A percentile compares a stretch with the other conserved stretches of the same genome.
Conservation (phyloP, 2,113 vertebrate genomes). For the Ameiurus melas region DNA sequence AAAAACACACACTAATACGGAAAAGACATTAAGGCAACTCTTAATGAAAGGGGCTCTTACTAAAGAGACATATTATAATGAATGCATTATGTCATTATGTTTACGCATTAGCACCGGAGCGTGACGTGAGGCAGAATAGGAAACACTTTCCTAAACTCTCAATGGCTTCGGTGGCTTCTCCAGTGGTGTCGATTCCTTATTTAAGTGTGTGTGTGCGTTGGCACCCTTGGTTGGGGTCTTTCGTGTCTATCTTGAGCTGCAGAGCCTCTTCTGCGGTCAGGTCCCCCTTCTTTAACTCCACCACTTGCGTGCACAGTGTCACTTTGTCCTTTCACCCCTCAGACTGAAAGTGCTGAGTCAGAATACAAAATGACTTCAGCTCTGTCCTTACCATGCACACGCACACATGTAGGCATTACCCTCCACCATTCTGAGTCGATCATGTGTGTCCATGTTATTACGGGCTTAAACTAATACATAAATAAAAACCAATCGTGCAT, state of each 20-base stretch:
- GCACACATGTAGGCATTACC: not conserved
- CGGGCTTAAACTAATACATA: constrained; percentile 56
- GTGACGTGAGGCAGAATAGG: not conserved
- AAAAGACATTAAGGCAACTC: not conserved
- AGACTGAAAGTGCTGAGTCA: constrained; percentile 36
- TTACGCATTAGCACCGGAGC: too few relatives aligned
- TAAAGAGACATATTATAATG: too few relatives aligned
- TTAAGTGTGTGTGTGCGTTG: not conserved
- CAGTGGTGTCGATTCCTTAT: not conserved
- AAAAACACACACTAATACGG: not conserved
- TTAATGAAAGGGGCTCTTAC: not conserved
- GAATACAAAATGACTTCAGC: constrained; percentile 26
- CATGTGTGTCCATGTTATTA: constrained; percentile 59
- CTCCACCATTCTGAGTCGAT: not conserved
- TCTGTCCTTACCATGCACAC: constrained; percentile 4
- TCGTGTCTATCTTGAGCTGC: constrained; percentile 79
- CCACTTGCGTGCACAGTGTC: constrained; percentile 75
- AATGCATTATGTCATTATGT: not conserved
- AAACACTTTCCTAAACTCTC: not conserved
- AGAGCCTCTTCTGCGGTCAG: constrained; percentile 85
- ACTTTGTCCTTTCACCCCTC: constrained; percentile 27
- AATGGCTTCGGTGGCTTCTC: not conserved
- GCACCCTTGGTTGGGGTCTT: constrained; percentile 69
- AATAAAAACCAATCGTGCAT: not conserved
- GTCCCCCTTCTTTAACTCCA: constrained; percentile 87